phyloP scores from a whole-genome alignment of 2,797 vertebrate species.

The Spondyliosoma cantharus region DNA sequence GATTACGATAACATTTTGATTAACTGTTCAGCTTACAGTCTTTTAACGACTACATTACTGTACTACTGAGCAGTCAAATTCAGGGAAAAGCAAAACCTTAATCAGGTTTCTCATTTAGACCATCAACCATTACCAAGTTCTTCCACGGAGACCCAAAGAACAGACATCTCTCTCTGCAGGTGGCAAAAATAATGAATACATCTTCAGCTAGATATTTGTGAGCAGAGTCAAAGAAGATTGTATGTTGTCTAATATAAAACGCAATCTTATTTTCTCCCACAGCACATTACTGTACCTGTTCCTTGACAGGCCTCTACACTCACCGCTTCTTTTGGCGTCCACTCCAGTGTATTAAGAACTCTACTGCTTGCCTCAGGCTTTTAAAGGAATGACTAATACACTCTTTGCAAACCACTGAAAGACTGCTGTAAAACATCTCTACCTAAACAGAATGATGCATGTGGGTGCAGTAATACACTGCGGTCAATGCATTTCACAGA shows the following conservation, averaged over 20 bases:
- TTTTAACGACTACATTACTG: neutral
- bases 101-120: conserved; percentile 1
- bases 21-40: too few species aligned
- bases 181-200: conserved; percentile 5
- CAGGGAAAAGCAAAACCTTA: neutral
- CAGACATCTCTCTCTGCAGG: conserved; percentile 19
- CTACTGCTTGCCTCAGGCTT: conserved; percentile 66
- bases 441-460: conserved; percentile 53
- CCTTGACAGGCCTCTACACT: conserved; percentile 38
- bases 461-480: conserved; percentile 44
- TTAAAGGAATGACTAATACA: conserved; percentile 73
- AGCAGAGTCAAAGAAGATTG: conserved; percentile 27
- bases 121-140: conserved; percentile 7
- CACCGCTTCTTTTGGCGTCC: conserved; percentile 47
- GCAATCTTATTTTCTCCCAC: conserved; percentile 39
- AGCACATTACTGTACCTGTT: conserved; percentile 55
- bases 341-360: conserved; percentile 65
- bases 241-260: conserved; percentile 48
- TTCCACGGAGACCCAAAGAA: neutral
- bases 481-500: conserved; percentile 40
- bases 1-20: too few species aligned
- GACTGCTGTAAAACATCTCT: conserved; percentile 63
- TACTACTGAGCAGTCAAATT: conserved; percentile 13
- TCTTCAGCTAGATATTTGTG: conserved; percentile 8
- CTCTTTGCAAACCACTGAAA: conserved; percentile 68